Evolutionary conservation across 2,797 vertebrate species (phyloP), one percentile per base, ranked within the genome.

Genomic region (Notamacropus eugenii): DNA sequence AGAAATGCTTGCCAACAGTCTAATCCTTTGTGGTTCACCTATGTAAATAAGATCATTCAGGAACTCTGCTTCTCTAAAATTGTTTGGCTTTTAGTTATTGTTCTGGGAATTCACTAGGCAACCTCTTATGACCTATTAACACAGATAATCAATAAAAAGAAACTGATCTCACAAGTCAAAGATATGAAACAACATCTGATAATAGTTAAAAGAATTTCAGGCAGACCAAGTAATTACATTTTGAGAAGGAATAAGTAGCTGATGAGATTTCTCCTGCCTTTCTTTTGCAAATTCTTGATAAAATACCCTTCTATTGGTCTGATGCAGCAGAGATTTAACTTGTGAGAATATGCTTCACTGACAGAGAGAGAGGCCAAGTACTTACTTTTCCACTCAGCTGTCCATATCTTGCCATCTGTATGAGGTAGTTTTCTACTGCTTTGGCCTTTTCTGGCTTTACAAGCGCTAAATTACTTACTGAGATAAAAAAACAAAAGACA

Each of bases 401-500:
- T 97, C 99, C 99, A 92, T 98, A 99, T 96, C 99, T 99, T 97
- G 99, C 99, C 99, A 99, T 99, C 98, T 99, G 99, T 98, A 99
- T 99, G 57, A 99, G 99, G 97, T 99, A 99, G 98, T 99, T 99
- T 98, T 99, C 99, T 95, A 99, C 99, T 55, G 99, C 99, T 98
- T 99, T 99, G 97, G 99, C 99, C 98, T 99, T 99, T 94, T 99
- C 99, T 52, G 99, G 99, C 98, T 99, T 99, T 97, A 99, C 99
- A 98, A 99, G 99, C 93, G 99, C 99, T 98, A 99, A 99, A 97
- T 99, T 99, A 98, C 99, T 99, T 98, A 99, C 99, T 99, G 98
- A 82, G 98, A 98, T 92, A 92, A 95, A 97, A 98, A 92, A 13
- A 22, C 50, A 62, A 95, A 46, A 95, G 40, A 54, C 22, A 59